Base-by-base conservation (phyloP, 2,797 vertebrate genomes). In the Ptychobarbus kaznakovi region DNA sequence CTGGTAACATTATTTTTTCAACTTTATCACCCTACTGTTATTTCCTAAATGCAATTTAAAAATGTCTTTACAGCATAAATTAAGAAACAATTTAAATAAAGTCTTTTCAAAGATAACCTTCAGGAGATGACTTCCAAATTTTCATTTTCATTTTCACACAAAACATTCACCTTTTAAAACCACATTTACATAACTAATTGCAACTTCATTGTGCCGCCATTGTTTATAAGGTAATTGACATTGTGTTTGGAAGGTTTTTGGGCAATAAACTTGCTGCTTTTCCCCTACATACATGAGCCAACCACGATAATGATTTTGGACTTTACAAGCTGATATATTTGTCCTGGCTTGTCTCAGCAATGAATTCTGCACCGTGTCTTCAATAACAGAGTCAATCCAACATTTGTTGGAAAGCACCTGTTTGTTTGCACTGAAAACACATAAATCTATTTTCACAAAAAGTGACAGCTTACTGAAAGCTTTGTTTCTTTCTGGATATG, bases 301-400 rank as follows among this genome's bases (percentile, higher is more conserved):
- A 35, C 16, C 32, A 46, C 13, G 0, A 13, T 82, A 35, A 73
- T 73, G 49, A 58, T 58, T 81, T 70, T 81, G 66, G 66, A 72
- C 35, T 81, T 81, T 42, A 56, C 35, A 81, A 58, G 80, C 66
- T 58, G 49, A 22, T 56, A 46, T 32, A 73, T 73, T 82, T 82
- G 38, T 32, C 18, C n/a, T 82, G 68, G 68, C 80, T 72, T 44
- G 51, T 61, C 80, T 61, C 38, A 58, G 10, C 80, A 70, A 70
- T 53, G 15, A 42, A 28, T 80, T 61, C 28, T 80, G 61, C 77
- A 40, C 49, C 4, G 35, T 77, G 35, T 70, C n/a, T 81, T 81
- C 22, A 22, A 13, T 28, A 70, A 28, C 49, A 58, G 3, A 42
- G 22, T 58, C 22, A 1, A 46, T 69, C 22, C 4, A 81, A 25